Evolutionary conservation across 2,888 invertebrate species (phyloP).

Genomic region (Dynastes tityus): DNA sequence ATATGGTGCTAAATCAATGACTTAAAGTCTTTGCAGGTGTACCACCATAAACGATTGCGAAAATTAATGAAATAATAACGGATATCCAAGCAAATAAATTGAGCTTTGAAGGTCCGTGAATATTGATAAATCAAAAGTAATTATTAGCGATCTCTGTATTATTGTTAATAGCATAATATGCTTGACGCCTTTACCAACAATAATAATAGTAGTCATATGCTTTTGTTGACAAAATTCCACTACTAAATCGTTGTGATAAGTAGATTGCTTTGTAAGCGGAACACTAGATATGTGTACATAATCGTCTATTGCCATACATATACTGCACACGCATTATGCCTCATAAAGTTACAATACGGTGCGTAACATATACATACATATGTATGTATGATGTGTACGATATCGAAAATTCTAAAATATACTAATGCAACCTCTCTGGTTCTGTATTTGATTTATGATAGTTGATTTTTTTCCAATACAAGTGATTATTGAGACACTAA

Average conservation of each 20-base stretch:
- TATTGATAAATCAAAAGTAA: constrained; percentile 4
- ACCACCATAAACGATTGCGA: neutral
- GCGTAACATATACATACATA: too few species aligned
- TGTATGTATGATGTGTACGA: too few species aligned
- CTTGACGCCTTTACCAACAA: neutral
- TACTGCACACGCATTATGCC: neutral
- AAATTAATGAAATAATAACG: constrained; percentile 5
- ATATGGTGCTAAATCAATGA: neutral
- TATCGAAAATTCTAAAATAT: neutral
- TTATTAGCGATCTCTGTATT: neutral
- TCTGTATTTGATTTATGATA: constrained; percentile 12
- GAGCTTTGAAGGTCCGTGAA: neutral
- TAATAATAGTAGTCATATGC: neutral
- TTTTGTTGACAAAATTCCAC: constrained; percentile 7
- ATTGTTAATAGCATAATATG: neutral
- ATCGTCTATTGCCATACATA: neutral
- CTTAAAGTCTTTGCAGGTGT: neutral
- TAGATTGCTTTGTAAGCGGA: neutral
- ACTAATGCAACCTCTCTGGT: constrained; percentile 12
- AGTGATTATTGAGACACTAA: constrained; percentile 10
- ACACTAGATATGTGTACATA: neutral
- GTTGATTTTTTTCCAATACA: constrained; percentile 1
- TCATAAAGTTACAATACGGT: too few species aligned
- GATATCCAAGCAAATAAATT: neutral
- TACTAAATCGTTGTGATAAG: neutral